Evolutionary conservation across 2,113 vertebrate species (phyloP).

Genomic region (Lota lota): DNA sequence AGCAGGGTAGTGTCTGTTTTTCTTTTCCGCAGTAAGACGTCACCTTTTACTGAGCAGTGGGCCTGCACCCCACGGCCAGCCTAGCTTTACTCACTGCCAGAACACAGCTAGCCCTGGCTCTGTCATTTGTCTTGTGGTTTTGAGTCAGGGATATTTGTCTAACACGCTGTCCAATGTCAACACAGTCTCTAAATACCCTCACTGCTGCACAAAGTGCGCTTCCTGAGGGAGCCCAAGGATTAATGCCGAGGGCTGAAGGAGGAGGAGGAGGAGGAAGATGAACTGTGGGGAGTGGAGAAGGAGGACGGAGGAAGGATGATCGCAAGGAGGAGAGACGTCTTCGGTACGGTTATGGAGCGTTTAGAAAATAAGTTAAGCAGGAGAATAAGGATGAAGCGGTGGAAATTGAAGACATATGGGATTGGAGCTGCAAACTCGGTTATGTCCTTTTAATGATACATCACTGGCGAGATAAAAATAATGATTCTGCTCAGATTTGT

Average conservation of each 20-base stretch:
- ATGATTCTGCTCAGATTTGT: too few relatives aligned
- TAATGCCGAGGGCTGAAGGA: slow-evolving; percentile 33
- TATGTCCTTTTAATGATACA: too few relatives aligned
- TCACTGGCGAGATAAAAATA: too few relatives aligned
- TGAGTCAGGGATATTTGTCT: slow-evolving; percentile 66
- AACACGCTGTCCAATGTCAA: slow-evolving; percentile 71
- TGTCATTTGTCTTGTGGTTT: slow-evolving; percentile 73
- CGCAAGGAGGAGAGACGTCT: slow-evolving; percentile 13
- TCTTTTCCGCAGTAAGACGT: slow-evolving; percentile 52
- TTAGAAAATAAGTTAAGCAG: too few relatives aligned
- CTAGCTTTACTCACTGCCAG: slow-evolving; percentile 48
- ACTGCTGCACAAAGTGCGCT: slow-evolving; percentile 58
- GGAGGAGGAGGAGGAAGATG: slow-evolving; percentile 26
- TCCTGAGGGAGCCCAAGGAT: slow-evolving; percentile 57
- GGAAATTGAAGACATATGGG: too few relatives aligned
- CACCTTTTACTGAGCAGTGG: slow-evolving; percentile 32
- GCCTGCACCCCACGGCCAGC: slow-evolving; percentile 39
- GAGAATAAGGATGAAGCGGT: too few relatives aligned
- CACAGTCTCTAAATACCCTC: slow-evolving; percentile 66
- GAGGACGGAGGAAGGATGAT: slow-evolving; percentile 34
- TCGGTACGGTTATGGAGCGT: too few relatives aligned
- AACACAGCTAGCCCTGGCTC: slow-evolving; percentile 47
- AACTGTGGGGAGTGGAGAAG: slow-evolving; percentile 12
- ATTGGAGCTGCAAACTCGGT: too few relatives aligned
- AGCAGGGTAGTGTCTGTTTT: slow-evolving; percentile 14